Base-by-base conservation (phyloP, 2,797 vertebrate species). In the Strix occidentalis region DNA sequence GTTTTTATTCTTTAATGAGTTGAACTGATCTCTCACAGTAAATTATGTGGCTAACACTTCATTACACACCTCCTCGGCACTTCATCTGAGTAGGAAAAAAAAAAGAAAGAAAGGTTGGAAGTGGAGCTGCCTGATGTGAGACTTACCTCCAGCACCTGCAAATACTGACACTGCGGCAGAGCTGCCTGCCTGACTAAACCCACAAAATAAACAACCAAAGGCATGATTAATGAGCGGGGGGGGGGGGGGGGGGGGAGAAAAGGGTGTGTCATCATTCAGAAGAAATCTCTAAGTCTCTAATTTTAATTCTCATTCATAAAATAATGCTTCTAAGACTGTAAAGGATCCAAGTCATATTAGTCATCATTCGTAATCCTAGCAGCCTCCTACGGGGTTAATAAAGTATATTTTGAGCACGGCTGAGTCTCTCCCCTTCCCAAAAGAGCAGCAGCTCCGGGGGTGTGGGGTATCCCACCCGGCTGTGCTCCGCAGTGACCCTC, bases 281-380 rank as follows among this genome's bases (percentile, higher is more conserved):
- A 81, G 90, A 89, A 94, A 69, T 93, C 60, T 60, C 82, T 72
- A 82, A 85, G 61, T 68, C 25, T 74, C 74, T 69, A 26, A 91
- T 93, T 96, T 93, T 88, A 94, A 81, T 93, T 94, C 61, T 84
- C 35, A 65, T 24, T 81, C 66, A 83, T 77, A 92, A 95, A 95
- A 81, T 50, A 31, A 69, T 31, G 23, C 63, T 60, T 78, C 78
- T 86, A 83, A 84, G 48, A 19, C 77, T 96, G 56, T 84, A 77
- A 91, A 43, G 9, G 20, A 57, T 94, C 91, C 88, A 94, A 76
- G 63, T 80, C 16, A 13, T 70, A 64, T 80, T 94, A 80, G 63
- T 94, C 63, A 94, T 64, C 74, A 61, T 95, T 93, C n/a, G 4
- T 84, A 88, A 94, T n/a, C 63, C 25, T 19, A 70, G 86, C 82